phyloP scores from a whole-genome alignment of 2,888 invertebrate species.

The Argyresthia goedartella region DNA sequence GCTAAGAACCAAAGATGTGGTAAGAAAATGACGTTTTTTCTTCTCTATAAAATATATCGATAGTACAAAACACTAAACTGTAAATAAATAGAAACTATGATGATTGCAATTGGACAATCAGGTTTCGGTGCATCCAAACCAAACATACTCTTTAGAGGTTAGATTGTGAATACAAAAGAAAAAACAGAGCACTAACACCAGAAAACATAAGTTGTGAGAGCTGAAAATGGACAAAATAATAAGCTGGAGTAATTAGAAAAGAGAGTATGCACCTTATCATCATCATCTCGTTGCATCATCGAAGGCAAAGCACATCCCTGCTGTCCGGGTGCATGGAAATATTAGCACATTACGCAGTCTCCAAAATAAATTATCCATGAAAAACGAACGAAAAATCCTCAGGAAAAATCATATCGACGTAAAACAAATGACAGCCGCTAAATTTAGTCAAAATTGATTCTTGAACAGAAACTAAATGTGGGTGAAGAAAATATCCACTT shows the following conservation, averaged over 20 bases:
- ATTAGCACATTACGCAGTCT: conserved; percentile 22
- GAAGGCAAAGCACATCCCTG: conserved; percentile 49
- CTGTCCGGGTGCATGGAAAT: conserved; percentile 46
- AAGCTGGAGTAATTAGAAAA: conserved; percentile 4
- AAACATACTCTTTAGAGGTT: neutral
- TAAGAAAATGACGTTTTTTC: too few relatives aligned
- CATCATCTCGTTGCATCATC: conserved; percentile 69
- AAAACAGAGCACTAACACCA: neutral
- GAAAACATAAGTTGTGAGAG: neutral
- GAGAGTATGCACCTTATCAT: conserved; percentile 55
- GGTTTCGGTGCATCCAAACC: too few relatives aligned
- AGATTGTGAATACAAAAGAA: neutral
- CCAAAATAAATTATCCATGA: too few relatives aligned
- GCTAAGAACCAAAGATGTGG: too few relatives aligned
- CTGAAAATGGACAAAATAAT: neutral
- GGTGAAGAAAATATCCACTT: too few relatives aligned
- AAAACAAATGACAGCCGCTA: conserved; percentile 69
- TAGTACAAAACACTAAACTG: too few relatives aligned
- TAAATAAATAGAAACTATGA: too few relatives aligned
- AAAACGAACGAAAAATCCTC: conserved; percentile 21
- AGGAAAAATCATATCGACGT: conserved; percentile 38
- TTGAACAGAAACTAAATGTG: conserved; percentile 1
- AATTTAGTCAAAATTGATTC: conserved; percentile 38
- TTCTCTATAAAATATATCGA: too few relatives aligned
- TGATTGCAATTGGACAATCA: too few relatives aligned